Conservation (phyloP, 1,140 invertebrate genomes). For the Brachionus rubens region DNA sequence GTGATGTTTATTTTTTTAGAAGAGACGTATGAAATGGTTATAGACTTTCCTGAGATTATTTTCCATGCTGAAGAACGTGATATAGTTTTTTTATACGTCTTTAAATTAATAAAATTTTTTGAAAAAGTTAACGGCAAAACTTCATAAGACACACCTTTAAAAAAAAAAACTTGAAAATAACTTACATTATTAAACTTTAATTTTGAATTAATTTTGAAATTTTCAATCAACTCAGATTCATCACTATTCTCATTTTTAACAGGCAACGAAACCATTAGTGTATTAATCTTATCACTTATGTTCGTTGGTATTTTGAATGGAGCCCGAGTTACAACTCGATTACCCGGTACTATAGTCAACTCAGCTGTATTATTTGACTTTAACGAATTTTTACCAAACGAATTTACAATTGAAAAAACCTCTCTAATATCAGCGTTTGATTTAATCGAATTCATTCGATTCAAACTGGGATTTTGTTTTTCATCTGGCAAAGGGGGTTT, state of each 20-base stretch:
- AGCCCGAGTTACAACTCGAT: neutral
- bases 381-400: neutral
- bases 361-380: slow-evolving; percentile 10
- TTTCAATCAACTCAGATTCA: neutral
- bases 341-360: neutral
- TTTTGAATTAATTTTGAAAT: slow-evolving; percentile 1
- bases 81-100: too few species aligned
- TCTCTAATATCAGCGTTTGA: neutral
- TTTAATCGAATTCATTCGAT: neutral
- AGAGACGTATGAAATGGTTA: too few species aligned
- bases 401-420: neutral
- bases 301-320: slow-evolving; percentile 1
- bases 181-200: neutral
- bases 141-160: too few species aligned
- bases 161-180: too few species aligned
- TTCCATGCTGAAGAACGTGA: too few species aligned
- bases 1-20: too few species aligned
- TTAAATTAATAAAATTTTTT: too few species aligned
- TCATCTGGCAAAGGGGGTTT: neutral
- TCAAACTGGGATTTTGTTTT: neutral
- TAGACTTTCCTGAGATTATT: too few species aligned
- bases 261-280: neutral
- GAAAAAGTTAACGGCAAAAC: too few species aligned
- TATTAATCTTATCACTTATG: slow-evolving; percentile 29
- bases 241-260: neutral